Evolutionary conservation across 2,888 invertebrate genomes (phyloP).

Genomic region (Epicampocera succincta): DNA sequence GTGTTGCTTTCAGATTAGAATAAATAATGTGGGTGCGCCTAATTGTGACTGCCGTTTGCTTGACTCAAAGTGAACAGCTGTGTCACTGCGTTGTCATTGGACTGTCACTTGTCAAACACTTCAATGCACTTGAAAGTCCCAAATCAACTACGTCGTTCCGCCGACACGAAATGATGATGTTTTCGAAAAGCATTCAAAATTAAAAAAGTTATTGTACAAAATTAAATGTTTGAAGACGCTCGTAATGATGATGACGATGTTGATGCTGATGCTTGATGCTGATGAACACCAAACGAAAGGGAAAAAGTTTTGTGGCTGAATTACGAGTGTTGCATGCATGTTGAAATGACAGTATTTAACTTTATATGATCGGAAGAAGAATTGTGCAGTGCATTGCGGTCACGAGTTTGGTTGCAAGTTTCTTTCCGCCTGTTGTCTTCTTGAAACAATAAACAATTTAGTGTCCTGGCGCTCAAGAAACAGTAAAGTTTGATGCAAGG

Average conservation of each 20-base stretch:
- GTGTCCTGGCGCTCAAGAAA: constrained; percentile 44
- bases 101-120: constrained; percentile 49
- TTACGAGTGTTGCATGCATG: constrained; percentile 30
- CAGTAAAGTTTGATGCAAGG: constrained; percentile 31
- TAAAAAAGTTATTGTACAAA: constrained; percentile 10
- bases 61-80: constrained; percentile 31
- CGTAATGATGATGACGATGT: constrained; percentile 16
- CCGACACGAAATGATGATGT: constrained; percentile 7
- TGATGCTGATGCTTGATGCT: not conserved
- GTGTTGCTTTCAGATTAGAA: no score
- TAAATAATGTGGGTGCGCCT: no score
- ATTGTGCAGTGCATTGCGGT: not conserved
- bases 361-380: constrained; percentile 15
- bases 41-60: constrained; percentile 9
- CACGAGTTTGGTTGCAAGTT: not conserved
- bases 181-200: constrained; percentile 44
- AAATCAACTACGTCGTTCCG: not conserved
- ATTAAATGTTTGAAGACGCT: constrained; percentile 20
- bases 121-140: constrained; percentile 22
- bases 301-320: constrained; percentile 19
- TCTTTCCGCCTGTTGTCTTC: constrained; percentile 32
- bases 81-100: constrained; percentile 4
- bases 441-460: constrained; percentile 55
- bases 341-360: constrained; percentile 12
- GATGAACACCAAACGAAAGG: not conserved